phyloP scores from a whole-genome alignment of 1,140 invertebrate species.

The Grapholita molesta region DNA sequence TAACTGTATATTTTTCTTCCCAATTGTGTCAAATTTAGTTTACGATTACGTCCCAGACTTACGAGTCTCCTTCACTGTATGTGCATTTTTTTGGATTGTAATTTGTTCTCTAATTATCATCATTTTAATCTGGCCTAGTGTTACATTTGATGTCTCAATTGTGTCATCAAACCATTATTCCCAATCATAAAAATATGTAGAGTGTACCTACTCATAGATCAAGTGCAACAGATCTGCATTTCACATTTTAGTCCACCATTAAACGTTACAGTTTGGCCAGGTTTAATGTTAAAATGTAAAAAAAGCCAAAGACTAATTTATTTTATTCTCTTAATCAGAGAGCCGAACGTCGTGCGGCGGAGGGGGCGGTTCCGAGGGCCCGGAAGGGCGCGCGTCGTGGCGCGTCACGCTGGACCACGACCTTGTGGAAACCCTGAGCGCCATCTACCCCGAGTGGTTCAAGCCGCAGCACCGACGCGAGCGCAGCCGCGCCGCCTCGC shows the following conservation, averaged over 20 bases:
- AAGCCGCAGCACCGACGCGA: slow-evolving; percentile 77
- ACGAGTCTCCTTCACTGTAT: background rate
- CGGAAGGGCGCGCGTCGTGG: slow-evolving; percentile 90
- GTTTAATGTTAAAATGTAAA: too few species aligned
- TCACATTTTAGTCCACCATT: too few species aligned
- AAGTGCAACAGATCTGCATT: too few species aligned
- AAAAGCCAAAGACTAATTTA: too few species aligned
- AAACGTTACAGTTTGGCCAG: too few species aligned
- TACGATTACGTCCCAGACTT: background rate
- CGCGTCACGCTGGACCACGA: slow-evolving; percentile 93
- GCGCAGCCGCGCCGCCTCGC: slow-evolving; percentile 53
- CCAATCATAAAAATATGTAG: too few species aligned
- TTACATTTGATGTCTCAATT: too few species aligned
- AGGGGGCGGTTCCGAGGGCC: slow-evolving; percentile 78
- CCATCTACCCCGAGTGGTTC: slow-evolving; percentile 95
- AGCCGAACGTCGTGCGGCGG: slow-evolving; percentile 82
- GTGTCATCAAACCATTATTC: too few species aligned
- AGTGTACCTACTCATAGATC: too few species aligned
- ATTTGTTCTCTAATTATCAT: slow-evolving; percentile 9
- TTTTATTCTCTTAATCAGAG: slow-evolving; percentile 75
- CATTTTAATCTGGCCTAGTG: too few species aligned
- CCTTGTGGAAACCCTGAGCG: slow-evolving; percentile 92
- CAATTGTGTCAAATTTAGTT: background rate
- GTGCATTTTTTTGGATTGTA: background rate
- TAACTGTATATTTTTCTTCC: background rate